Base-by-base conservation (phyloP, 2,113 vertebrate species). In the Gallinago jamesoni region DNA sequence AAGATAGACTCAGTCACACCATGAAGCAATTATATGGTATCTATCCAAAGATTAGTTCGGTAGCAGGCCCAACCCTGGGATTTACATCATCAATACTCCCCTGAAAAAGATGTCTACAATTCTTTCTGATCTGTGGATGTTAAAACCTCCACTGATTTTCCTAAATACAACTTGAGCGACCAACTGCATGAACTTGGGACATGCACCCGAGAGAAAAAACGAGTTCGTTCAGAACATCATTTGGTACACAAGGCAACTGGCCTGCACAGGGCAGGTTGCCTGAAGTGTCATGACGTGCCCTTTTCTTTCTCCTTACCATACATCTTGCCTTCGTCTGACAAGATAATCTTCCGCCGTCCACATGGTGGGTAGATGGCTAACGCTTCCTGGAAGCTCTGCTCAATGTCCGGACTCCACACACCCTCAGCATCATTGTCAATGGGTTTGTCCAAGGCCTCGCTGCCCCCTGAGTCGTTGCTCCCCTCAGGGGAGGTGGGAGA, bases 301-400 rank as follows among this genome's bases (percentile, higher is more conserved):
- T 48, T 7, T 77, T 77, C 81, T 30, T 93, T 89, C 50, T 96
- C 96, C 99, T 99, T 97, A 99, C 99, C 99, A 39, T 99, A 99
- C 99, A 99, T 99, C 98, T 99, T 99, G 94, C 99, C 99, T 97
- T 99, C 99, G 3, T 99, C 99, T 7, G 99, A 99, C 79, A 99
- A 98, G 97, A 99, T 99, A 94, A 99, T 99, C 97, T 99, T 99
- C 96, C 99, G 98, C 43, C 99, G 98, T 87, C 99, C 99, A 22
- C 99, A 99, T 88, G 99, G 99, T 8, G 99, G 99, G 97, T 99
- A 99, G 96, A 99, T 99, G 96, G 99, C 99, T 98, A 99, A 95
- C 85, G 99, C 99, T 98, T 99, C 99, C 97, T 99, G 99, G 98
- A 99, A 99, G 98, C 99, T 99, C 98, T 99, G 99, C 94, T 99